A percentile compares a stretch with the other conserved stretches of the same genome.
phyloP scores from a whole-genome alignment of 2,797 vertebrate species.

The Helarctos malayanus region DNA sequence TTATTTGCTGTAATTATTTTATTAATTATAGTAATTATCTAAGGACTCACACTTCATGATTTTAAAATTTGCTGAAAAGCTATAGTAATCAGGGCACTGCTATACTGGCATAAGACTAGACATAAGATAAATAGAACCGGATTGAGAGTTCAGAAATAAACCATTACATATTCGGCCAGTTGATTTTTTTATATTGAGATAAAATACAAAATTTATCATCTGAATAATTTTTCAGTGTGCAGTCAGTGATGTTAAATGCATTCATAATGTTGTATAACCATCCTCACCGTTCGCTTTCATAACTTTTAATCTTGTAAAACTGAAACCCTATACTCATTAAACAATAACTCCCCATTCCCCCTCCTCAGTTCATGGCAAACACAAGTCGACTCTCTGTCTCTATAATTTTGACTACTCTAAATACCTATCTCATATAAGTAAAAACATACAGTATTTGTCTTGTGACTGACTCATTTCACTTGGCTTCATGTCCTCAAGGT shows the following conservation, averaged over 20 bases:
- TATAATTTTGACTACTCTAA: background rate
- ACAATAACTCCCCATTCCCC: background rate
- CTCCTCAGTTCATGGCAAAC: background rate
- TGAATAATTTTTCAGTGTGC: background rate
- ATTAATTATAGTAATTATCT: background rate
- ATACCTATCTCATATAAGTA: background rate
- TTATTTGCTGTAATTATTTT: slow-evolving; percentile 38
- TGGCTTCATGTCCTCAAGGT: background rate
- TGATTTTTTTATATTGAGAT: background rate
- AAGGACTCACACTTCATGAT: background rate
- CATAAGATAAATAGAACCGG: background rate
- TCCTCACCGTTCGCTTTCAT: background rate
- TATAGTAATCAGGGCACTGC: background rate
- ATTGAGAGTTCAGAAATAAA: background rate
- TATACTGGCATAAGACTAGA: background rate
- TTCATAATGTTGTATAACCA: background rate
- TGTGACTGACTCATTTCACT: background rate
- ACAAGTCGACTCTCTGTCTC: background rate
- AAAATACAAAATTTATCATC: background rate
- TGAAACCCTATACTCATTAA: background rate
- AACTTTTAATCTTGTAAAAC: background rate
- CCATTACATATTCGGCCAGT: background rate
- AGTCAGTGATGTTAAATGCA: background rate
- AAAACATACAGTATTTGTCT: background rate
- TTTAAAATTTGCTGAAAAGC: background rate